phyloP scores from a whole-genome alignment of 2,888 invertebrate genomes.

The Anticlea derivata region DNA sequence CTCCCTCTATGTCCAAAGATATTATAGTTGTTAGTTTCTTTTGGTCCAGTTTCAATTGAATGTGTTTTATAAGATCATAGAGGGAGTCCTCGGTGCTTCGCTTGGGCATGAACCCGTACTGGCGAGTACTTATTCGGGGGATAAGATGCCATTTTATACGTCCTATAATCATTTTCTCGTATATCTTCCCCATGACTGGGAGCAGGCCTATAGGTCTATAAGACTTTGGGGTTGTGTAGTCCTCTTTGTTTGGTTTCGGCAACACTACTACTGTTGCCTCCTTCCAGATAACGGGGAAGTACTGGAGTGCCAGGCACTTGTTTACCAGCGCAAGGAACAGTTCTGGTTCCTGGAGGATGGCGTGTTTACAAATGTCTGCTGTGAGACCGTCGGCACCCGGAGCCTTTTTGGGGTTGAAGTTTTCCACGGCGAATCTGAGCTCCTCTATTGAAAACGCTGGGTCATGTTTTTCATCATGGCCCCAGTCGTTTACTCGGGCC shows the following conservation, averaged over 20 bases:
- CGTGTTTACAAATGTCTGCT: background rate
- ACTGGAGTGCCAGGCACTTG: background rate
- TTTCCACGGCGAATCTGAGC: background rate
- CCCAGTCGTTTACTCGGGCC: slow-evolving; percentile 12
- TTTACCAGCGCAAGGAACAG: background rate
- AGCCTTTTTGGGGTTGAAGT: slow-evolving; percentile 33
- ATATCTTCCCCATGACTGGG: slow-evolving; percentile 32
- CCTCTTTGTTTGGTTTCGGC: background rate
- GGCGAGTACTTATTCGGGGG: background rate
- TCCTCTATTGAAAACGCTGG: slow-evolving; percentile 30
- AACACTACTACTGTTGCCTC: slow-evolving; percentile 12
- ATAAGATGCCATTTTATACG: slow-evolving; percentile 7
- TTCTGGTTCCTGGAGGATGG: background rate
- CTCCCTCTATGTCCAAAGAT: slow-evolving; percentile 19
- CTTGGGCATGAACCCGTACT: slow-evolving; percentile 9
- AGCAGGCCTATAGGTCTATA: too few species aligned
- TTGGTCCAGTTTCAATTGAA: background rate
- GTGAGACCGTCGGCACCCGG: slow-evolving; percentile 18
- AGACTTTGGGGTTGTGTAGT: slow-evolving; percentile 27
- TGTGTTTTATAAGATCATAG: background rate
- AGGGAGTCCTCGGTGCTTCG: slow-evolving; percentile 15
- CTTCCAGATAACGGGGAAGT: slow-evolving; percentile 12
- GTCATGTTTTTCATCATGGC: too few species aligned
- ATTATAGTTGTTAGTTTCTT: slow-evolving; percentile 1
- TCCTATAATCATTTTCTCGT: slow-evolving; percentile 7